Base-by-base conservation (phyloP, 2,113 vertebrate genomes). In the Coracopsis vasa region DNA sequence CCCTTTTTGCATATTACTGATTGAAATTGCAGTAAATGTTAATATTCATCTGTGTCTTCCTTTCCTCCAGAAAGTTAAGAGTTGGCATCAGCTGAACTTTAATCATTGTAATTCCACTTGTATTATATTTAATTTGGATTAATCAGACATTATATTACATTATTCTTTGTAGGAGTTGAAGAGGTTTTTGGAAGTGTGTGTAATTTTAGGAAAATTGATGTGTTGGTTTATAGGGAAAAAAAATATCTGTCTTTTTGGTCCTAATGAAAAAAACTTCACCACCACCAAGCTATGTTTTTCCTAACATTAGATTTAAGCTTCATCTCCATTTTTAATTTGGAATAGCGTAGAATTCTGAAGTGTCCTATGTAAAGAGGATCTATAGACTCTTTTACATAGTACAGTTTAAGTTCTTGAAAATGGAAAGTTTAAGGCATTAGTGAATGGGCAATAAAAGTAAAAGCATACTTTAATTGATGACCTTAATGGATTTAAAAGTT, bases 1-100 rank as follows among this genome's bases (percentile, higher is more conserved):
- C 94, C 96, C 77, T 94, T 97, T 97, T 96, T 96, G 85, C 96
- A 96, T 97, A 97, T 96, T 97, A 95, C 94, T 95, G 94, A 96
- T 97, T 97, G 97, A 98, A 98, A 97, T 95, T 97, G 94, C 71
- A 90, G 80, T 72, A 42, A 86, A 93, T 70, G 90, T 85, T 96
- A 96, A 94, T 95, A 96, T 61, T 95, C 24, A 72, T 86, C 58
- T 77, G 4, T 88, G 24, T 79, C 66, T 78, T 88, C 72, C 91
- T 92, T 95, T 84, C 86, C 93, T 95, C 33, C 39, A 70, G 56
- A 56, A 94, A 94, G 47, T 91, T 94, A 90, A 91, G 78, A 54
- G 41, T 92, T 93, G 84, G 28, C 71, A 84, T 94, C 45, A 83
- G 48, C 70, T 92, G 78, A 77, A 94, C 56, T 96, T 88, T 37